Percentiles rank a stretch among this genome's conserved stretches.
These are phyloP conservation scores for Coptodon bakossiorum DNA, from an alignment of 2,113 vertebrate species.

Conservation along the genomic window DNA sequence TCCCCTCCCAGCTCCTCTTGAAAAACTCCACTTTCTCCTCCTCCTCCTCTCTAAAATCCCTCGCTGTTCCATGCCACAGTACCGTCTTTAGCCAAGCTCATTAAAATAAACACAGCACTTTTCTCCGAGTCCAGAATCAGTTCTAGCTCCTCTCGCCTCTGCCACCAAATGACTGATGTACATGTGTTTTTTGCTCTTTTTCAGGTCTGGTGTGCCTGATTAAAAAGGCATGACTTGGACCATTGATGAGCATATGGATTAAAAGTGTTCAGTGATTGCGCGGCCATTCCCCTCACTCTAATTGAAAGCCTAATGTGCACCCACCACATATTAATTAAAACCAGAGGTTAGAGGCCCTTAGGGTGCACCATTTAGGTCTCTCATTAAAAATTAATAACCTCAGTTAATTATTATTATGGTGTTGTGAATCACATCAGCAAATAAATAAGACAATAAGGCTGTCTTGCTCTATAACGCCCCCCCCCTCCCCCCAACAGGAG, in stretches of 20 bases:
- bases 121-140: slow-evolving; percentile 40
- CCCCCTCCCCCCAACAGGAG: background rate
- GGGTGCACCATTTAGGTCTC: slow-evolving; percentile 70
- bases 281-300: slow-evolving; percentile 65
- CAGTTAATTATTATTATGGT: slow-evolving; percentile 74
- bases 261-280: slow-evolving; percentile 67
- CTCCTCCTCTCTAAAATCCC: slow-evolving; percentile 1
- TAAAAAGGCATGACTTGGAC: slow-evolving; percentile 69
- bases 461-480: background rate
- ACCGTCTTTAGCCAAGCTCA: slow-evolving; percentile 54
- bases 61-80: slow-evolving; percentile 31
- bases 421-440: slow-evolving; percentile 62
- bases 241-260: slow-evolving; percentile 75
- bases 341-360: slow-evolving; percentile 73
- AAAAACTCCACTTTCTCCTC: slow-evolving; percentile 17
- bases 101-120: slow-evolving; percentile 48
- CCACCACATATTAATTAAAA: slow-evolving; percentile 77
- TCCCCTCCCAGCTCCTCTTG: slow-evolving; percentile 20
- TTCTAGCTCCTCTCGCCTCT: background rate
- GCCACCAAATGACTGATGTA: slow-evolving; percentile 58
- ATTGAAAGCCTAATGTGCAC: slow-evolving; percentile 76
- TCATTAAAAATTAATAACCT: slow-evolving; percentile 79
- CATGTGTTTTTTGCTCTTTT: slow-evolving; percentile 36
- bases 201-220: slow-evolving; percentile 63
- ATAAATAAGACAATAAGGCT: slow-evolving; percentile 66